A percentile compares a stretch with the other conserved stretches of the same genome.
Conservation (phyloP, 2,888 invertebrate genomes). For the Schrankia costaestrigalis region DNA sequence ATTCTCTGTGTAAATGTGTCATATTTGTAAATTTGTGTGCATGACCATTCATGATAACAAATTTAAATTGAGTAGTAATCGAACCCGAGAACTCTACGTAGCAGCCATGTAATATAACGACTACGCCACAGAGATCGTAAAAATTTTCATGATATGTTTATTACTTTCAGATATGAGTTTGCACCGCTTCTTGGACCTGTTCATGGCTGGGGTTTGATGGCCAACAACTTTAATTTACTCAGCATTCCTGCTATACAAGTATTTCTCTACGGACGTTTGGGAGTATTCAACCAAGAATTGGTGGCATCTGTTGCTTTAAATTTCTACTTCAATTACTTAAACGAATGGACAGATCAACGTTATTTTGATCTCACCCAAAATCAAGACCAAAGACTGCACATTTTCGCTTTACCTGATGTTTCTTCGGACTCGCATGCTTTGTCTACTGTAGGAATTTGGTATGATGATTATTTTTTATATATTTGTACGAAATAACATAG, state of each 20-base stretch:
- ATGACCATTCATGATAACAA: too few species aligned
- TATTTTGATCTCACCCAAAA: slow-evolving; percentile 50
- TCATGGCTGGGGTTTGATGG: slow-evolving; percentile 61
- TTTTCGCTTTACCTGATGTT: slow-evolving; percentile 62
- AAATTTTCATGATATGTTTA: background rate
- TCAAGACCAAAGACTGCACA: slow-evolving; percentile 52
- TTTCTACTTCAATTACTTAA: slow-evolving; percentile 44
- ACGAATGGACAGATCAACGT: slow-evolving; percentile 56
- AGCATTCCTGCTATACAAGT: slow-evolving; percentile 49
- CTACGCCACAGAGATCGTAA: background rate
- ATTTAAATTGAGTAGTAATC: too few species aligned
- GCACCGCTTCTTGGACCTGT: slow-evolving; percentile 46
- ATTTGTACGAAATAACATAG: background rate
- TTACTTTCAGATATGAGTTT: slow-evolving; percentile 42
- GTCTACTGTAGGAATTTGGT: slow-evolving; percentile 68
- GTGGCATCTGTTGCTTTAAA: slow-evolving; percentile 55
- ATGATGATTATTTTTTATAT: slow-evolving; percentile 34
- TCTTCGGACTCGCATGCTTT: slow-evolving; percentile 58
- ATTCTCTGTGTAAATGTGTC: too few species aligned
- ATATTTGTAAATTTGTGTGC: too few species aligned
- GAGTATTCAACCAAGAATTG: slow-evolving; percentile 41
- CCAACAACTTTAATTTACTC: slow-evolving; percentile 55
- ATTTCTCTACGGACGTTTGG: slow-evolving; percentile 43
- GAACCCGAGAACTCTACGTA: background rate
- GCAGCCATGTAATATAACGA: too few species aligned